Evolutionary conservation across 2,888 invertebrate species (phyloP).

Genomic region (Aspidiotus destructor): DNA sequence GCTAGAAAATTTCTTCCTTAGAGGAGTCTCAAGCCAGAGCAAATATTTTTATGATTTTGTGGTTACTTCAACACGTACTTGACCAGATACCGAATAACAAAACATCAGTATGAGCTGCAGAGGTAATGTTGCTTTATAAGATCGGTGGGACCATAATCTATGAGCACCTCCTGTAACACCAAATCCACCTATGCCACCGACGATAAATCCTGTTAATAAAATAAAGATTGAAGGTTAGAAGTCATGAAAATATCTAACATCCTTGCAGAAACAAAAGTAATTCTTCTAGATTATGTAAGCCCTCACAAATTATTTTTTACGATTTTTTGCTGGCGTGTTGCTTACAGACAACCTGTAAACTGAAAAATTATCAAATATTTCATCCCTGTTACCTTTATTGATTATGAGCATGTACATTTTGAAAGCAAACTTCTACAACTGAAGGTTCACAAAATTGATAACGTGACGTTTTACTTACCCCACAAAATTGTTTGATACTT

Average conservation of each 20-base stretch:
- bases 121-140: conserved; percentile 91
- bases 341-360: too few relatives aligned
- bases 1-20: too few relatives aligned
- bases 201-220: conserved; percentile 29
- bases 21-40: too few relatives aligned
- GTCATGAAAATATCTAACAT: not conserved
- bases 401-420: too few relatives aligned
- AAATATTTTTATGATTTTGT: not conserved
- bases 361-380: too few relatives aligned
- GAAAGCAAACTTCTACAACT: too few relatives aligned
- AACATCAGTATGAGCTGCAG: conserved; percentile 65
- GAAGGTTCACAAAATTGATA: not conserved
- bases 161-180: conserved; percentile 99
- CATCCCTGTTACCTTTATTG: too few relatives aligned
- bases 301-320: too few relatives aligned
- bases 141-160: conserved; percentile 87
- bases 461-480: conserved; percentile 32
- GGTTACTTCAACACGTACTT: conserved; percentile 45
- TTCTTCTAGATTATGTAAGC: too few relatives aligned
- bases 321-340: too few relatives aligned
- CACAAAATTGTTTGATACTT: conserved; percentile 33
- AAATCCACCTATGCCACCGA: conserved; percentile 69
- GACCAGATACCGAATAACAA: conserved; percentile 56
- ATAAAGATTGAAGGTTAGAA: too few relatives aligned
- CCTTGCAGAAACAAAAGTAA: too few relatives aligned